Percentiles rank a stretch among this genome's conserved stretches.
phyloP scores from a whole-genome alignment of 2,113 vertebrate genomes.

The Tachysurus vachellii region DNA sequence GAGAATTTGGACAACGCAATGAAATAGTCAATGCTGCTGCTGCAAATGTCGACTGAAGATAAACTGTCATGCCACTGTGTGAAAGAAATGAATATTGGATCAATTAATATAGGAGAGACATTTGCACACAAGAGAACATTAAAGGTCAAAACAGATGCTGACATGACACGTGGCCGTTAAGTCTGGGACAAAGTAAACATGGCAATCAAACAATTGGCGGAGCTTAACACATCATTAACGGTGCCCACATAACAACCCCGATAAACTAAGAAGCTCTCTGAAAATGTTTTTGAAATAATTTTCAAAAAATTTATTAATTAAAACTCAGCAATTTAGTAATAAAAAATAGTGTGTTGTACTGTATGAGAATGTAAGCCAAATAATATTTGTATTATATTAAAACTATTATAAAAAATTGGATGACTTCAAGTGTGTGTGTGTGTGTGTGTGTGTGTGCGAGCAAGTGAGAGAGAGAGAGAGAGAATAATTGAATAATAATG shows the following conservation, averaged over 20 bases:
- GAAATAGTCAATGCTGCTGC: slow-evolving; percentile 2
- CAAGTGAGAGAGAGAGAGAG: background rate
- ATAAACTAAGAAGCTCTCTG: background rate
- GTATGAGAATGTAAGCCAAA: background rate
- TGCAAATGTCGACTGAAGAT: slow-evolving; percentile 10
- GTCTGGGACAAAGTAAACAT: background rate
- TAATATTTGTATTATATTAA: background rate
- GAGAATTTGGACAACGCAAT: background rate
- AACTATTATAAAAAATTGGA: background rate
- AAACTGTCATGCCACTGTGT: slow-evolving; percentile 3
- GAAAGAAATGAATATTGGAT: background rate
- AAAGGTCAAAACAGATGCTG: slow-evolving; percentile 14
- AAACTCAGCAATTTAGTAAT: background rate
- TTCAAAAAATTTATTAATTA: no score
- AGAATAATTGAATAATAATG: background rate
- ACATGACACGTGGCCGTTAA: background rate
- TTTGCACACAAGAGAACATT: slow-evolving; percentile 2
- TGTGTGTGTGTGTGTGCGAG: no score
- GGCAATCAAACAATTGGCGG: background rate
- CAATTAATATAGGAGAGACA: slow-evolving; percentile 17
- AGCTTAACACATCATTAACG: background rate
- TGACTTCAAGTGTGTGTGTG: background rate
- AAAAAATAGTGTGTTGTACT: background rate
- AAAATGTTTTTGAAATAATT: background rate
- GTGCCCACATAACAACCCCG: background rate